Percentiles rank a stretch among this genome's conserved stretches.
These are phyloP conservation scores for Oostethus manadensis DNA, from an alignment of 2,113 vertebrate species.

Conservation along the genomic window DNA sequence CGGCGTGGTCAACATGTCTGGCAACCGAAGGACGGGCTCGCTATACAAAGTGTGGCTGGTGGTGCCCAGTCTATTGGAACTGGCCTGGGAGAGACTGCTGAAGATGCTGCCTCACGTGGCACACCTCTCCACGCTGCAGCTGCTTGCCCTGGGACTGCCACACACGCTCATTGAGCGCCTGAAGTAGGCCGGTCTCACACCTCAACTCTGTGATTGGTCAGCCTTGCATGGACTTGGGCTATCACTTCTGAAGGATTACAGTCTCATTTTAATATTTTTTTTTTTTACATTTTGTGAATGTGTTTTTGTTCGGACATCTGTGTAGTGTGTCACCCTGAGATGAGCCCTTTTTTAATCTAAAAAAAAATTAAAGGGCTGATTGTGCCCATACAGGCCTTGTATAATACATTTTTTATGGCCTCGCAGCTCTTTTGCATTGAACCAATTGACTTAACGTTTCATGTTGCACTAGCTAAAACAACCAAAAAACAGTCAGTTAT, in stretches of 20 bases:
- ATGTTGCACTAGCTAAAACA: too few relatives aligned
- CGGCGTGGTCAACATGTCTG: slow-evolving; percentile 92
- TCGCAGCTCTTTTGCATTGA: not conserved
- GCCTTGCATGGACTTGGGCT: not conserved
- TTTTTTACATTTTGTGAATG: not conserved
- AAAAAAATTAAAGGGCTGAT: too few relatives aligned
- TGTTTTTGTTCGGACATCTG: not conserved
- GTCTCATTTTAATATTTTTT: not conserved
- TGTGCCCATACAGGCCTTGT: too few relatives aligned
- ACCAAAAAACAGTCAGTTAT: too few relatives aligned
- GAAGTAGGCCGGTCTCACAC: slow-evolving; percentile 72
- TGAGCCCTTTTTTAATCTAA: not conserved
- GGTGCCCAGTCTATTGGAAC: slow-evolving; percentile 93
- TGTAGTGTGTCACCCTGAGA: not conserved
- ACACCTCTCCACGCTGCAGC: slow-evolving; percentile 81
- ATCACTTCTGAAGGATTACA: not conserved
- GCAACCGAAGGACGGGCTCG: slow-evolving; percentile 91
- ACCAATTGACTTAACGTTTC: too few relatives aligned
- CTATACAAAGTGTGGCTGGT: slow-evolving; percentile 97
- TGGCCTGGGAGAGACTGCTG: slow-evolving; percentile 93
- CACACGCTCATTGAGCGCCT: slow-evolving; percentile 88
- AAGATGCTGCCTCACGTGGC: slow-evolving; percentile 82
- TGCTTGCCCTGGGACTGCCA: slow-evolving; percentile 91
- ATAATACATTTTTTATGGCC: not conserved
- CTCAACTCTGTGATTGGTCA: not conserved